Evolutionary conservation across 2,113 vertebrate genomes (phyloP).

Genomic region (Piaya cayana): DNA sequence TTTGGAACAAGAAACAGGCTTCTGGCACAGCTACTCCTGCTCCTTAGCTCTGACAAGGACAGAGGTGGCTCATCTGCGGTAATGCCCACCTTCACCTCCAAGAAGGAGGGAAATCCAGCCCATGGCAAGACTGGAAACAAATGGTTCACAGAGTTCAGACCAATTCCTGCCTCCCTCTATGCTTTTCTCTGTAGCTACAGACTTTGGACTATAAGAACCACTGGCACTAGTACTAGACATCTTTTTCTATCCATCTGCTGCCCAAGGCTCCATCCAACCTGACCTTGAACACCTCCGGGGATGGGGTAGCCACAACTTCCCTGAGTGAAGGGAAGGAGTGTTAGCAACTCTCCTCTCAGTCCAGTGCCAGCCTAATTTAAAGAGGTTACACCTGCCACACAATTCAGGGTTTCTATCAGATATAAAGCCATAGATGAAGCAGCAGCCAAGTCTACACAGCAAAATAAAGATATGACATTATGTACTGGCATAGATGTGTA

Average conservation of each 20-base stretch:
- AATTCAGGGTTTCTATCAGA: not conserved
- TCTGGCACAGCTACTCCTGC: not conserved
- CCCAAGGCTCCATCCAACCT: too few species aligned
- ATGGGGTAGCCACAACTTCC: too few species aligned
- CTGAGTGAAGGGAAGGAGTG: not conserved
- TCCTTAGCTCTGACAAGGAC: not conserved
- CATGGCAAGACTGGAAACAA: accelerated
- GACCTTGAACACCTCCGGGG: too few species aligned
- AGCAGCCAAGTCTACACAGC: not conserved
- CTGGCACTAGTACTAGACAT: accelerated
- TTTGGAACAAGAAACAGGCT: not conserved
- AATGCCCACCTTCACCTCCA: not conserved
- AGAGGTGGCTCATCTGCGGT: accelerated
- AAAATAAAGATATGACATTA: not conserved
- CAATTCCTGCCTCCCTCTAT: not conserved
- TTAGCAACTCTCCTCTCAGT: not conserved
- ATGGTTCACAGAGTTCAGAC: not conserved
- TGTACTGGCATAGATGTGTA: not conserved
- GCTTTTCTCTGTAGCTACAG: not conserved
- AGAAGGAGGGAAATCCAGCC: not conserved
- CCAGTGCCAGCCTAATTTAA: not conserved
- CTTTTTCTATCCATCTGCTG: not conserved
- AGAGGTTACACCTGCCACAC: too few species aligned
- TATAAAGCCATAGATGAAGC: accelerated
- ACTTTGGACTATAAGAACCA: not conserved